Conservation (phyloP, 1,140 invertebrate genomes). For the Drosophila pandora region DNA sequence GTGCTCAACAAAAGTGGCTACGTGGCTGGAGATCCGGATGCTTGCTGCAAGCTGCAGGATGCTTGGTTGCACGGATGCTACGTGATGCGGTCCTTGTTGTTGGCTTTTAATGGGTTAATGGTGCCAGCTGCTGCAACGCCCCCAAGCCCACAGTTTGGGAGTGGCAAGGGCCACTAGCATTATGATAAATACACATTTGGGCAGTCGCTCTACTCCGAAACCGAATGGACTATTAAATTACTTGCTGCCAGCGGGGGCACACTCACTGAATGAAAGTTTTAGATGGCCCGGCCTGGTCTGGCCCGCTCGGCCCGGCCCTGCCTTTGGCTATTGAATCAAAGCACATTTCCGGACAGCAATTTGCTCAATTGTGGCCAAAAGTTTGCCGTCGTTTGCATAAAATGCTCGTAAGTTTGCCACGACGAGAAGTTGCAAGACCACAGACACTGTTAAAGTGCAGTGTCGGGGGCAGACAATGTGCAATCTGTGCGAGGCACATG, state of each 20-base stretch:
- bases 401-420: constrained; percentile 41
- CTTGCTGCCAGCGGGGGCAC: constrained; percentile 19
- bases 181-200: constrained; percentile 80
- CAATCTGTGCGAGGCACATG: constrained; percentile 77
- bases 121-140: constrained; percentile 35
- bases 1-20: constrained; percentile 72
- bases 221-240: constrained; percentile 74
- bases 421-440: constrained; percentile 33
- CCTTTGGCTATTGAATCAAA: constrained; percentile 70
- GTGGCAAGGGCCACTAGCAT: constrained; percentile 57
- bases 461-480: constrained; percentile 67
- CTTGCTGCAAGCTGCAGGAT: constrained; percentile 25
- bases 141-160: constrained; percentile 5
- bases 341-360: constrained; percentile 73
- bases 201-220: constrained; percentile 21
- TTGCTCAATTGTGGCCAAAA: constrained; percentile 72
- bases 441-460: constrained; percentile 51
- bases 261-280: constrained; percentile 48
- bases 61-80: constrained; percentile 31
- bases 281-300: constrained; percentile 25
- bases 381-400: constrained; percentile 60
- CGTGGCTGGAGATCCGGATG: constrained; percentile 52
- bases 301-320: constrained; percentile 15
- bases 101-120: constrained; percentile 76
- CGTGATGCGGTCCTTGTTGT: constrained; percentile 70